Percentiles rank a stretch among this genome's conserved stretches.
Evolutionary conservation across 1,140 invertebrate genomes (phyloP).

Genomic region (Matsumurasca onukii): DNA sequence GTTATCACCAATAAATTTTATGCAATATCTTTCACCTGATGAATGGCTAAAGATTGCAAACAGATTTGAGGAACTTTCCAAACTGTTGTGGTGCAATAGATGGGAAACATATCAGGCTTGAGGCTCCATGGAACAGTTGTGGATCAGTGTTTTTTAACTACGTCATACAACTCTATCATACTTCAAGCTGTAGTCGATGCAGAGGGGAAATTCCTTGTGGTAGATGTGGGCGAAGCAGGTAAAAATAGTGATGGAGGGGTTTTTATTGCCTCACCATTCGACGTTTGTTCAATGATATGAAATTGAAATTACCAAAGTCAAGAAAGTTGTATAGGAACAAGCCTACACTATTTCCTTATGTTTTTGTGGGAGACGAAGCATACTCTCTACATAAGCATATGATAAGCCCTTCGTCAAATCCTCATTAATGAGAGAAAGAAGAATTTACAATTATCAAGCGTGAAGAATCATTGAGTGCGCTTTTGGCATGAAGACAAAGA

Average conservation of each 20-base stretch:
- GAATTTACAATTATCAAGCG: conserved; percentile 48
- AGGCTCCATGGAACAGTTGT: conserved; percentile 38
- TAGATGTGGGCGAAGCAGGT: conserved; percentile 46
- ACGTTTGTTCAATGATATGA: conserved; percentile 5
- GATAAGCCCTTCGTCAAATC: conserved; percentile 51
- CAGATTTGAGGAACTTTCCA: conserved; percentile 48
- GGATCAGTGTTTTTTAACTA: conserved; percentile 49
- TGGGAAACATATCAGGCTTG: conserved; percentile 49
- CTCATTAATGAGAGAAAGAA: conserved; percentile 43
- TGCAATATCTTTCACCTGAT: conserved; percentile 36
- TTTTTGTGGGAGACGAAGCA: conserved; percentile 52
- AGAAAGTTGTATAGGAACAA: conserved; percentile 12
- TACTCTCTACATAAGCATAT: conserved; percentile 50
- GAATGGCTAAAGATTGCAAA: conserved; percentile 38
- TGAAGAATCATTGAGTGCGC: conserved; percentile 53
- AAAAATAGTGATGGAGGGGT: conserved; percentile 47
- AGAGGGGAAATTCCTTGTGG: conserved; percentile 46
- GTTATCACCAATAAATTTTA: neutral
- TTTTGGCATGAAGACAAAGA: conserved; percentile 52
- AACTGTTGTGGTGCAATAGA: conserved; percentile 48
- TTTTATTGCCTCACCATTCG: conserved; percentile 44
- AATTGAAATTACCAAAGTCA: conserved; percentile 24
- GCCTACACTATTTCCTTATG: conserved; percentile 22
- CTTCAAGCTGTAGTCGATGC: conserved; percentile 45
- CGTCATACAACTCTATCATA: conserved; percentile 45